These are phyloP conservation scores for Zonitis immaculata DNA, from an alignment of 2,888 invertebrate genomes.

Conservation along the genomic window DNA sequence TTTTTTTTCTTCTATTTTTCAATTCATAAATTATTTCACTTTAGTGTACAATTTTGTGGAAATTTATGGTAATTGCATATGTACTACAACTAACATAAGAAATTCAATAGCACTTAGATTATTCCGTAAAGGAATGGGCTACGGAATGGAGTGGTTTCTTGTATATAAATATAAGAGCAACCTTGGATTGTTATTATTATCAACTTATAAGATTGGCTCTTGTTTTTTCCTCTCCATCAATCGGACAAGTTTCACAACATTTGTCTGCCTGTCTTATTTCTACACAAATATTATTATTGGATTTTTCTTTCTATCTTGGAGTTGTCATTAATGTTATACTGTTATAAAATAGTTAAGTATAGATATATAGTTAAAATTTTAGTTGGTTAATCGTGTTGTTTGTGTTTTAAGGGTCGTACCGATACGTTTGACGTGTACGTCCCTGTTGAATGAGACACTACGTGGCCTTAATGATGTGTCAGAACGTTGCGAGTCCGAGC, in stretches of 20 bases:
- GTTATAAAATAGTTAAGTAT: too few species aligned
- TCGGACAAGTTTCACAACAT: conserved; percentile 5
- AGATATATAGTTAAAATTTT: not conserved
- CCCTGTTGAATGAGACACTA: conserved; percentile 85
- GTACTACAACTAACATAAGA: not conserved
- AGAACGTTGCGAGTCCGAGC: conserved; percentile 53
- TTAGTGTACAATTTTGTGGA: not conserved
- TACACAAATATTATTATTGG: too few species aligned
- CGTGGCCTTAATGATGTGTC: conserved; percentile 55
- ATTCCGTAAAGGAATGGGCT: not conserved
- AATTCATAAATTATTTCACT: not conserved
- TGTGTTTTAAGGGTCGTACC: conserved; percentile 51
- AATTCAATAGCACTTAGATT: not conserved
- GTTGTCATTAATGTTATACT: too few species aligned
- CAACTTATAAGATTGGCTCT: not conserved
- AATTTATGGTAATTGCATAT: not conserved
- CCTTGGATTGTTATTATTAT: conserved; percentile 3
- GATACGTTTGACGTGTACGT: conserved; percentile 86
- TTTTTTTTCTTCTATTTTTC: not conserved
- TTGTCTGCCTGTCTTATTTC: conserved; percentile 1
- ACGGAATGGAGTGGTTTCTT: not conserved
- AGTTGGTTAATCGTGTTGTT: conserved; percentile 1
- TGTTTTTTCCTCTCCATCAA: conserved; percentile 2
- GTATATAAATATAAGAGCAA: too few species aligned
- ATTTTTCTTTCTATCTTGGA: too few species aligned